Conservation (phyloP, 2,113 vertebrate genomes). For the Hyla sarda region DNA sequence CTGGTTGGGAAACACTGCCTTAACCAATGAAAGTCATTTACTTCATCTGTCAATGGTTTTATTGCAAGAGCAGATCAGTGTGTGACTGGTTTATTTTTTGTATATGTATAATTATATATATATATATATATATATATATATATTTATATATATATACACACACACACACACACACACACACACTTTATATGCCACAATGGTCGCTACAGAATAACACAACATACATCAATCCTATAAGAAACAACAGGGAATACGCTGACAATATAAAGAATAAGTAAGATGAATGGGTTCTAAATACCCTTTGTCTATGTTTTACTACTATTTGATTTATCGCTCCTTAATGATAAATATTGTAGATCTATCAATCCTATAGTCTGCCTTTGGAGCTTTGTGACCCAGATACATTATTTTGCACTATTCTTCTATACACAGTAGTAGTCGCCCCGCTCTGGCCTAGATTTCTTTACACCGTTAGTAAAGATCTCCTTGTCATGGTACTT, state of each 20-base stretch:
- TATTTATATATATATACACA: too few species aligned
- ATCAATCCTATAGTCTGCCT: constrained; percentile 3
- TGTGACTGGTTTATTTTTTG: too few species aligned
- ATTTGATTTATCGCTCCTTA: not conserved
- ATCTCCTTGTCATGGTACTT: not conserved
- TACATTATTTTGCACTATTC: constrained; percentile 28
- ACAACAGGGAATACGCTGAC: not conserved
- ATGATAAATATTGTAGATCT: not conserved
- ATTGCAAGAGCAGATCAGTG: too few species aligned
- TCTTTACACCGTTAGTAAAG: not conserved
- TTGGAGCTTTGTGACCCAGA: constrained; percentile 1
- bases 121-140: too few species aligned
- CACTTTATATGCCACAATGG: too few species aligned
- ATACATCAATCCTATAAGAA: not conserved
- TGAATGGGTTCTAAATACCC: not conserved
- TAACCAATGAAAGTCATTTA: too few species aligned
- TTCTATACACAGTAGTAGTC: not conserved
- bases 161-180: too few species aligned
- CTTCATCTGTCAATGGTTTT: too few species aligned
- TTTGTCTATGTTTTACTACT: not conserved
- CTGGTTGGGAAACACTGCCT: too few species aligned
- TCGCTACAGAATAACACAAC: not conserved
- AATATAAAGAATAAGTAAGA: not conserved
- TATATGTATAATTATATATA: too few species aligned
- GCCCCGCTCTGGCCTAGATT: constrained; percentile 21